Percentiles rank a stretch among this genome's conserved stretches.
Evolutionary conservation across 2,113 vertebrate species (phyloP).

Genomic region (Heptranchias perlo): DNA sequence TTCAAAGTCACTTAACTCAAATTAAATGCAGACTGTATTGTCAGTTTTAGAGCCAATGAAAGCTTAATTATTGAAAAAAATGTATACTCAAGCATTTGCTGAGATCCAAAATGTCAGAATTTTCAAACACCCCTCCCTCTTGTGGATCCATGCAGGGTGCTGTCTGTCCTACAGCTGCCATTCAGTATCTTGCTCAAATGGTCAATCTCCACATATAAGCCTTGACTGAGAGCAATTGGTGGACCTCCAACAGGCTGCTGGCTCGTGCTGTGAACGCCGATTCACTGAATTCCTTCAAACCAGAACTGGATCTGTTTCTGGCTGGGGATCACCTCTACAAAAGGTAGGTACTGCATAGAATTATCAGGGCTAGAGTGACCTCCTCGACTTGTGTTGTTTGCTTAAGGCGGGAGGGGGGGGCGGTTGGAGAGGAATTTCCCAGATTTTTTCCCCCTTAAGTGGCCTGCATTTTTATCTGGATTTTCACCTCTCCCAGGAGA

Average conservation of each 20-base stretch:
- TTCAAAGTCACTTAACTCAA: not conserved
- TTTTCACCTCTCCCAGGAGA: not conserved
- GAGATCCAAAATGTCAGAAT: not conserved
- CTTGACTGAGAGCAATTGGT: not conserved
- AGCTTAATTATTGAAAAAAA: not conserved
- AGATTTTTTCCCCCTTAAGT: not conserved
- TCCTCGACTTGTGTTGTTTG: not conserved
- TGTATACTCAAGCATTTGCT: not conserved
- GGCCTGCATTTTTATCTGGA: not conserved
- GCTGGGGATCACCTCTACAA: not conserved
- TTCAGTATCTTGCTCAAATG: not conserved
- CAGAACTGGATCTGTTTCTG: not conserved
- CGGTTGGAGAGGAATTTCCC: not conserved
- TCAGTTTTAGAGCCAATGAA: not conserved
- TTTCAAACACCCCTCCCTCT: not conserved
- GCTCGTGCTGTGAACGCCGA: not conserved
- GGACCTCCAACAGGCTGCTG: not conserved
- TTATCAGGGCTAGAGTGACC: not conserved
- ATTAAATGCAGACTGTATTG: not conserved
- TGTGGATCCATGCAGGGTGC: not conserved
- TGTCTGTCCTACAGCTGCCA: not conserved
- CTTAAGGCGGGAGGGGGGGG: too few species aligned
- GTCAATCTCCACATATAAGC: not conserved
- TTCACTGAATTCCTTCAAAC: not conserved
- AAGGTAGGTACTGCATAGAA: not conserved